Conservation (phyloP, 1,140 invertebrate genomes). For the Cardiocondyla obscurior region DNA sequence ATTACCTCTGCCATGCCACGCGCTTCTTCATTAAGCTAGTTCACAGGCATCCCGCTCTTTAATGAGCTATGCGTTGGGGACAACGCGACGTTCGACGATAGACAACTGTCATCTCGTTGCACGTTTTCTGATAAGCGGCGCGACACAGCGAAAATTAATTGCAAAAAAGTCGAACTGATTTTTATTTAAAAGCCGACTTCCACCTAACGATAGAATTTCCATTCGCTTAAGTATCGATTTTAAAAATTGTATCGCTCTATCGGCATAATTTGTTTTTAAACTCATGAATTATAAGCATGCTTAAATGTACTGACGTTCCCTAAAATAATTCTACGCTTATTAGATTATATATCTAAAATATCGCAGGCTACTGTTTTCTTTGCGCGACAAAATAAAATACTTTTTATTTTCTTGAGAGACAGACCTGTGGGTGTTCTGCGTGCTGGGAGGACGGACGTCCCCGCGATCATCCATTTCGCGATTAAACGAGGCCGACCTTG, state of each 20-base stretch:
- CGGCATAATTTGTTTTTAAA: no score
- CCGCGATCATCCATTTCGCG: conserved; percentile 55
- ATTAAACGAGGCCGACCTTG: conserved; percentile 65
- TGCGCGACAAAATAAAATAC: neutral
- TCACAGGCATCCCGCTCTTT: neutral
- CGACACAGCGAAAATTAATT: neutral
- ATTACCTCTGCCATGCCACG: neutral
- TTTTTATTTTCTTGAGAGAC: conserved; percentile 44
- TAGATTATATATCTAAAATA: neutral
- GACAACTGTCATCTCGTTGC: neutral
- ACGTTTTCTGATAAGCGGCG: neutral
- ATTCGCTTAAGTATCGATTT: no score
- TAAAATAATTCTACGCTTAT: no score
- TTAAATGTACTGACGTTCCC: no score
- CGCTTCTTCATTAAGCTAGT: conserved; percentile 16
- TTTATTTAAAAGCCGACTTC: no score
- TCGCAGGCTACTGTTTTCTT: neutral
- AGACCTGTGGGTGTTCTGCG: conserved; percentile 64
- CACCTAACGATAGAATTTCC: no score
- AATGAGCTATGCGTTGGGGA: neutral
- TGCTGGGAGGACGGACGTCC: conserved; percentile 44
- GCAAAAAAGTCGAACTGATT: neutral
- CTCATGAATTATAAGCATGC: no score
- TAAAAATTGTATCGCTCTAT: no score
- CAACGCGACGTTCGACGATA: neutral